These are phyloP conservation scores for Pleuronectes platessa DNA, from an alignment of 2,113 vertebrate species.

Conservation along the genomic window DNA sequence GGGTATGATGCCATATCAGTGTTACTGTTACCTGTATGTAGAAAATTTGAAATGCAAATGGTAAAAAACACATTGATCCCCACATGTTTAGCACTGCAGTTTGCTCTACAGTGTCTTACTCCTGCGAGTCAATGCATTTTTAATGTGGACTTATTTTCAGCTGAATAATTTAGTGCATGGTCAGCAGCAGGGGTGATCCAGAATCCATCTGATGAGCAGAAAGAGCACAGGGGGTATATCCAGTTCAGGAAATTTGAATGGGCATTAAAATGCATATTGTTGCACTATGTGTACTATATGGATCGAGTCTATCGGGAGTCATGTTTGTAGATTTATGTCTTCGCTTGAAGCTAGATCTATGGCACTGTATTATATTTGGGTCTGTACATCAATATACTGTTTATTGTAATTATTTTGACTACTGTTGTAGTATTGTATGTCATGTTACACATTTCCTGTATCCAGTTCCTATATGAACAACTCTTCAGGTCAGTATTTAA, in stretches of 20 bases:
- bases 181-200: slow-evolving; percentile 70
- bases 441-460: too few relatives aligned
- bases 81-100: slow-evolving; percentile 61
- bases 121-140: slow-evolving; percentile 73
- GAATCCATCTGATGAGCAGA: slow-evolving; percentile 68
- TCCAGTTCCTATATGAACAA: too few relatives aligned
- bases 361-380: not conserved
- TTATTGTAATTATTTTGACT: not conserved
- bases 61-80: slow-evolving; percentile 35
- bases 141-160: slow-evolving; percentile 80
- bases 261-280: slow-evolving; percentile 43
- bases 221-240: slow-evolving; percentile 50
- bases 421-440: not conserved
- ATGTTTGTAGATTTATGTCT: slow-evolving; percentile 1
- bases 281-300: slow-evolving; percentile 11
- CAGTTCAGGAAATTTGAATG: slow-evolving; percentile 51
- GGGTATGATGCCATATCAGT: slow-evolving; percentile 8
- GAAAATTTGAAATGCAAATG: slow-evolving; percentile 52
- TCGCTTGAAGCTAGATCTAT: not conserved
- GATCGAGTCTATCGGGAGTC: slow-evolving; percentile 1
- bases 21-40: slow-evolving; percentile 29
- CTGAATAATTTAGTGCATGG: slow-evolving; percentile 80
- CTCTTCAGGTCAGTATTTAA: too few relatives aligned
- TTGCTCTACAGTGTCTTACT: slow-evolving; percentile 71
- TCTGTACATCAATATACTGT: not conserved